Evolutionary conservation across 1,140 invertebrate genomes (phyloP).

Genomic region (Portunus trituberculatus): DNA sequence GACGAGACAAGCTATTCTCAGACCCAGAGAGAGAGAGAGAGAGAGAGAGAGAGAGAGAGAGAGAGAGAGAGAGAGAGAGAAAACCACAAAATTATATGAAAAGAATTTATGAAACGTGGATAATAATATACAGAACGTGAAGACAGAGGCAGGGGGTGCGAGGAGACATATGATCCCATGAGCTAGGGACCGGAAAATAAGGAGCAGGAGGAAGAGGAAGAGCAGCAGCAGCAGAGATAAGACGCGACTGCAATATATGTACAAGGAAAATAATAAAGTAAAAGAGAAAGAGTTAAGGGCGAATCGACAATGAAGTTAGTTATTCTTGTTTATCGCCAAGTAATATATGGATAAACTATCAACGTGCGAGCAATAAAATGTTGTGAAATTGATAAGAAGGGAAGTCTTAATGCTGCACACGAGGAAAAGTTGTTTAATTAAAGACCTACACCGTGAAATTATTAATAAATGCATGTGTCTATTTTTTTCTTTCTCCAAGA

Average conservation of each 20-base stretch:
- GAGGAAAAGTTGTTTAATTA: no score
- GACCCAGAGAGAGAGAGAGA: not conserved
- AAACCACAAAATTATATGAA: not conserved
- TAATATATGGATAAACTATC: no score
- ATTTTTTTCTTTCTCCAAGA: no score
- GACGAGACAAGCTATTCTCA: no score
- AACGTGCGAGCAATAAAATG: no score
- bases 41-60: conserved; percentile 20
- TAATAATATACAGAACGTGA: conserved; percentile 6
- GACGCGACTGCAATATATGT: not conserved
- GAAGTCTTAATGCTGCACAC: no score
- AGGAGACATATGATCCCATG: not conserved
- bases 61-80: conserved; percentile 20
- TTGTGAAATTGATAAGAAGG: no score
- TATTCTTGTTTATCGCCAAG: no score
- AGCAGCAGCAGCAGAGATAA: not conserved
- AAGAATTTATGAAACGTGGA: conserved; percentile 13
- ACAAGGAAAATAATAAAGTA: not conserved
- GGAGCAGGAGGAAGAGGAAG: not conserved
- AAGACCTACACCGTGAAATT: no score
- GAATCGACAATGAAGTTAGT: not conserved
- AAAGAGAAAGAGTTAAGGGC: not conserved
- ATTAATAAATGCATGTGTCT: no score
- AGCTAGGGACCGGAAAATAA: not conserved
- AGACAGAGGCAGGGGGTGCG: not conserved